A percentile compares a stretch with the other conserved stretches of the same genome.
These are phyloP conservation scores for Phyllotreta striolata DNA, from an alignment of 2,888 invertebrate species.

Conservation along the genomic window DNA sequence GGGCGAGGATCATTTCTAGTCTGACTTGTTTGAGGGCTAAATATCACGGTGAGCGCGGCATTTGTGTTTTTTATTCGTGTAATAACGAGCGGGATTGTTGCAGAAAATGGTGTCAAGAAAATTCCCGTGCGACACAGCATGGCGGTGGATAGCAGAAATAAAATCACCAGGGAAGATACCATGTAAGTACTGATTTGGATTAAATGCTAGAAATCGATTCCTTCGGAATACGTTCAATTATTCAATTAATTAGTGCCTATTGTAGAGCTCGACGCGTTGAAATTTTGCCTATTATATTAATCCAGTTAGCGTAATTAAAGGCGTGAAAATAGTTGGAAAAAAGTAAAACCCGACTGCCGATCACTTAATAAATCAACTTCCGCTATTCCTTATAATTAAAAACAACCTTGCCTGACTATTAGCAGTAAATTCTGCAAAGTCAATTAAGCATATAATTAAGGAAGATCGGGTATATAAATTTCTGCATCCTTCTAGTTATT, in stretches of 20 bases:
- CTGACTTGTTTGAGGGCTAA: constrained; percentile 70
- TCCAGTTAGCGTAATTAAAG: too few species aligned
- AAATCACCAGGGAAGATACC: constrained; percentile 53
- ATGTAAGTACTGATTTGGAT: too few species aligned
- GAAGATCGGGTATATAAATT: constrained; percentile 41
- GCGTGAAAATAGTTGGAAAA: neutral
- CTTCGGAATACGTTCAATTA: too few species aligned
- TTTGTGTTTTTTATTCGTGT: constrained; percentile 5
- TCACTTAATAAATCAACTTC: constrained; percentile 41
- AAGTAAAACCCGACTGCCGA: constrained; percentile 25
- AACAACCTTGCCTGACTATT: constrained; percentile 38
- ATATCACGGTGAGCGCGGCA: constrained; percentile 63
- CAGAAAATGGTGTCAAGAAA: constrained; percentile 50
- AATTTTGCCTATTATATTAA: too few species aligned
- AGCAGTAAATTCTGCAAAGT: constrained; percentile 36
- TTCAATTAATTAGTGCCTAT: too few species aligned
- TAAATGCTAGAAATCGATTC: too few species aligned
- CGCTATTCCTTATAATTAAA: constrained; percentile 38
- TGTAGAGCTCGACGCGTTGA: too few species aligned
- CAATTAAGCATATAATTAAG: constrained; percentile 43
- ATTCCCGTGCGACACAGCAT: constrained; percentile 60
- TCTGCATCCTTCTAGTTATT: constrained; percentile 39
- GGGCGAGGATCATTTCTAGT: constrained; percentile 71
- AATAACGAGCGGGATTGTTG: constrained; percentile 30
- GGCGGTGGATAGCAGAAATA: constrained; percentile 58